Evolutionary conservation across 2,797 vertebrate genomes (phyloP), one percentile per base, ranked within the genome.

Genomic region (Oreochromis mossambicus): DNA sequence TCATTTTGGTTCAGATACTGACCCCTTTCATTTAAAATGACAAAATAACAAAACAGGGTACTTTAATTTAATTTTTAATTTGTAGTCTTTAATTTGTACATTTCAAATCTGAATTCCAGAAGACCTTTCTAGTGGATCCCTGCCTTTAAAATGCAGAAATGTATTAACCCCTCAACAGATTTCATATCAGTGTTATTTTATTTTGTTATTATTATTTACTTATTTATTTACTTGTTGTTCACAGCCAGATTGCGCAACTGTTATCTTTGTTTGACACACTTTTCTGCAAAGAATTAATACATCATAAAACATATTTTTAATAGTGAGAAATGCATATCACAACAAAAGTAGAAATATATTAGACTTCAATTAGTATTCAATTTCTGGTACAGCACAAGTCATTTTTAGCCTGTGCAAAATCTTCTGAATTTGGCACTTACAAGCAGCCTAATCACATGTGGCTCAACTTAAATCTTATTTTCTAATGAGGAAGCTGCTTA

Each of bases 401-500:
- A 82, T 70, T 91, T 83, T 70, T 83, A 77, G 82, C 63, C 76
- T 76, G 24, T 78, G 80, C 21, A 89, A 81, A 86, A 21, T 34
- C 48, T 81, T 21, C 26, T 13, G 3, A 84, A 80, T 68, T 46
- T 91, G 88, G 83, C 83, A 85, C 51, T 38, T 54, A 7, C 2
- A 79, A 19, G 11, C 80, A 88, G 82, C 79, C 78, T 66, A 36
- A 89, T 51, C 14, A 81, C 87, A 83, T 82, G 89, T 87, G 68
- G 80, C 81, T 85, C 82, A 91, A 86, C 68, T 79, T 82, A 83
- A 56, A 82, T 83, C 55, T 83, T 21, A 54, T 84, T 86, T 86
- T 89, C 90, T 86, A 88, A 90, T 90, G 73, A 82, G 75, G 78
- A 85, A 52, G 79, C 84, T 82, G 76, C 84, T 90, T 83, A 82